Evolutionary conservation across 1,140 invertebrate species (phyloP).

Genomic region (Chironomus striatipennis): DNA sequence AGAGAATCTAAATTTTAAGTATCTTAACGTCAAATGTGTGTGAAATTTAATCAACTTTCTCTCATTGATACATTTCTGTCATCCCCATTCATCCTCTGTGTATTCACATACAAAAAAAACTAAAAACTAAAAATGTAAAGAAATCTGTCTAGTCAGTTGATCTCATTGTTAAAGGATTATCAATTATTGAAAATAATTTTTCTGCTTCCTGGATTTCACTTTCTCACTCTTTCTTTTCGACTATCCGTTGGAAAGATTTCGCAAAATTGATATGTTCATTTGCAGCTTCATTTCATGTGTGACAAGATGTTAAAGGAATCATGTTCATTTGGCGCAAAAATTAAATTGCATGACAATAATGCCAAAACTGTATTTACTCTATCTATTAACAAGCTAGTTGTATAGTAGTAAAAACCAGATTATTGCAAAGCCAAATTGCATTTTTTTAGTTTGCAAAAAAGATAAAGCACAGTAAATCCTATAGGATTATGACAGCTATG

Average conservation of each 20-base stretch:
- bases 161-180: constrained; percentile 19
- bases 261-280: background rate
- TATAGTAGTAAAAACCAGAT: background rate
- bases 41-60: constrained; percentile 24
- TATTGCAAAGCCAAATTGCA: constrained; percentile 5
- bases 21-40: background rate
- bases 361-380: background rate
- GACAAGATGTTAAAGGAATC: constrained; percentile 2
- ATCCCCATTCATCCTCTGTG: background rate
- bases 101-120: too few relatives aligned
- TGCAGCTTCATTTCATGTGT: background rate
- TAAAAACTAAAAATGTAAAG: background rate
- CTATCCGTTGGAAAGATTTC: background rate
- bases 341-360: background rate
- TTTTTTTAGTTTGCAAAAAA: constrained; percentile 6
- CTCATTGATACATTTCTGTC: background rate
- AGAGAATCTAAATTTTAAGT: too few relatives aligned
- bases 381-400: background rate
- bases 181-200: background rate
- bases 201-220: constrained; percentile 11
- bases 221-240: background rate
- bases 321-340: constrained; percentile 18
- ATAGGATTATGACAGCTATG: constrained; percentile 14
- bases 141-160: background rate
- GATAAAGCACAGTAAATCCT: background rate